A percentile compares a stretch with the other conserved stretches of the same genome.
These are phyloP conservation scores for Dolichallabes microphthalmus DNA, from an alignment of 2,113 vertebrate species.

Conservation along the genomic window DNA sequence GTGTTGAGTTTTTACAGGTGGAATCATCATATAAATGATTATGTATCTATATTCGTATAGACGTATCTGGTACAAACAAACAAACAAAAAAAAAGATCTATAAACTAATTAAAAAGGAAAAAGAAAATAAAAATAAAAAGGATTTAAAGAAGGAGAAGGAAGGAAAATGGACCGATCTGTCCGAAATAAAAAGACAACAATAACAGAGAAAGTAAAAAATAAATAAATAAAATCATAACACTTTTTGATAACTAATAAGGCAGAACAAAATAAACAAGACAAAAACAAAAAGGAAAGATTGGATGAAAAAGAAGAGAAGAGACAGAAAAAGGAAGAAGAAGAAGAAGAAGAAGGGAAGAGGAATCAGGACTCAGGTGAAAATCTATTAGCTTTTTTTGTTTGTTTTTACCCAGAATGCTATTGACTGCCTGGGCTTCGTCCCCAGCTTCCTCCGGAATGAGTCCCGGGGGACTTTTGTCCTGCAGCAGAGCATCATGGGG, in stretches of 20 bases:
- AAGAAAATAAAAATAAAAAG: not conserved
- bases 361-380: not conserved
- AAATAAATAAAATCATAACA: not conserved
- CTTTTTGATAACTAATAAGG: not conserved
- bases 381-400: not conserved
- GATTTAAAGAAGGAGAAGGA: not conserved
- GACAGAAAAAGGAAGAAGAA: not conserved
- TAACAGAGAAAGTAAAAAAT: not conserved
- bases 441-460: conserved; percentile 82
- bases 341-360: not conserved
- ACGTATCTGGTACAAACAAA: not conserved
- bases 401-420: conserved; percentile 77
- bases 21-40: not conserved
- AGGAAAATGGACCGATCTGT: not conserved
- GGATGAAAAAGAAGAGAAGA: not conserved
- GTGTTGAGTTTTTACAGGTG: not conserved
- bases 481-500: conserved; percentile 80
- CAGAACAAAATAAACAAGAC: not conserved
- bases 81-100: not conserved
- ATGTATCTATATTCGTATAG: not conserved
- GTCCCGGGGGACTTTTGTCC: conserved; percentile 81
- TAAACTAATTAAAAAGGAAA: not conserved
- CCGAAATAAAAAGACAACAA: not conserved
- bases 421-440: conserved; percentile 74
- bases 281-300: not conserved